A percentile compares a stretch with the other conserved stretches of the same genome.
These are phyloP conservation scores for Chymomyza costata DNA, from an alignment of 1,140 invertebrate genomes.

Conservation along the genomic window DNA sequence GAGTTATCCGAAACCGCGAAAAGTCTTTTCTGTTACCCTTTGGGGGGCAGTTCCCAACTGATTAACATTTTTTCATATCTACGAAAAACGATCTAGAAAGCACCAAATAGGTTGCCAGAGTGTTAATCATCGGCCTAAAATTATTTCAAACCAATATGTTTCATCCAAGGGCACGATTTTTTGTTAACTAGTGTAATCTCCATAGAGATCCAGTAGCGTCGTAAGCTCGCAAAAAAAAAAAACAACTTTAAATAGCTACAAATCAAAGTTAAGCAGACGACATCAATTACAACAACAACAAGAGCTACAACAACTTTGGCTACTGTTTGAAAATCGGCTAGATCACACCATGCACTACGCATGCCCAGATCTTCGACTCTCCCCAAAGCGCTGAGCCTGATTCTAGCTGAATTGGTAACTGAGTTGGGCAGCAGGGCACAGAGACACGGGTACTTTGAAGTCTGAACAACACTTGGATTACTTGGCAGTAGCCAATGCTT, in stretches of 20 bases:
- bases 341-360: slow-evolving; percentile 32
- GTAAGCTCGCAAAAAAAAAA: no score
- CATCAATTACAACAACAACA: slow-evolving; percentile 18
- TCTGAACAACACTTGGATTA: slow-evolving; percentile 18
- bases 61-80: no score
- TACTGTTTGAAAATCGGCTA: slow-evolving; percentile 62
- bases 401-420: not conserved
- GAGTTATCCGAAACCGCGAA: no score
- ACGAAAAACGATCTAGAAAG: no score
- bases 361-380: no score
- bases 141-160: no score
- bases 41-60: no score
- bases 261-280: slow-evolving; percentile 49
- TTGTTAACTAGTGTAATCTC: not conserved
- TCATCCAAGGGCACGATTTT: no score
- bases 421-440: not conserved
- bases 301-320: slow-evolving; percentile 35
- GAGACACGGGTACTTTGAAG: slow-evolving; percentile 53
- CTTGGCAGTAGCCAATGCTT: slow-evolving; percentile 15
- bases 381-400: slow-evolving; percentile 39
- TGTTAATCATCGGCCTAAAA: no score
- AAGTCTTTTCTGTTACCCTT: no score
- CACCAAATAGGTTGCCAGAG: no score
- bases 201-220: not conserved
- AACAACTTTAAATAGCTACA: slow-evolving; percentile 38